Conservation (phyloP, 2,797 vertebrate species). For the Podarcis lilfordi region DNA sequence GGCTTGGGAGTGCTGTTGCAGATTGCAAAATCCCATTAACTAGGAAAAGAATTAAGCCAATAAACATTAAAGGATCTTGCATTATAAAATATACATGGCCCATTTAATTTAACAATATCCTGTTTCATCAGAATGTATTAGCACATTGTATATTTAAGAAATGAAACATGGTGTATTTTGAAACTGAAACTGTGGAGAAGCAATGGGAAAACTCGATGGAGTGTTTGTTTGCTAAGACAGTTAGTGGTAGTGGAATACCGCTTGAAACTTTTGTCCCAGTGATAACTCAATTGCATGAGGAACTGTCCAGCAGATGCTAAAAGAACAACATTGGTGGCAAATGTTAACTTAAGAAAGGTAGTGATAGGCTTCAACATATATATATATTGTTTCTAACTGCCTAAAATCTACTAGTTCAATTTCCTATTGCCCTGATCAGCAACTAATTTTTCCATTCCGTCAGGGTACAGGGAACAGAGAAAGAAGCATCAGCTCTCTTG, state of each 20-base stretch:
- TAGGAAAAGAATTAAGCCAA: not conserved
- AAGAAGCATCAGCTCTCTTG: no score
- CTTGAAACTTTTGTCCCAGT: not conserved
- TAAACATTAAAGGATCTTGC: not conserved
- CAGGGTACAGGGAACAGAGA: no score
- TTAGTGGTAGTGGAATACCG: not conserved
- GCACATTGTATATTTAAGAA: slow-evolving; percentile 1
- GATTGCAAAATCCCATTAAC: slow-evolving; percentile 11
- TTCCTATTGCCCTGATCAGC: not conserved
- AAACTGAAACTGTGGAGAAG: slow-evolving; percentile 3
- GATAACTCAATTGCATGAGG: not conserved
- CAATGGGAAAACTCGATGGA: not conserved
- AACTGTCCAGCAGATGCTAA: slow-evolving; percentile 22
- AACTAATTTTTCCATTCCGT: not conserved
- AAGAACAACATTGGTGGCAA: rapidly evolving
- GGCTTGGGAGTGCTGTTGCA: not conserved
- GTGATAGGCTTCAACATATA: rapidly evolving
- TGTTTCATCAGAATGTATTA: slow-evolving; percentile 5
- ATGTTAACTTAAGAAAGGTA: rapidly evolving
- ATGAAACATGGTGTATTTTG: slow-evolving; percentile 16
- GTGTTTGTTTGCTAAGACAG: not conserved
- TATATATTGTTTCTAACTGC: not conserved
- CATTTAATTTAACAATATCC: slow-evolving; percentile 19
- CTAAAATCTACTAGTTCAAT: not conserved
- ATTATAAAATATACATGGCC: not conserved